phyloP scores from a whole-genome alignment of 92 coral and sea anemone species.

The Parazoanthus atlanticus region DNA sequence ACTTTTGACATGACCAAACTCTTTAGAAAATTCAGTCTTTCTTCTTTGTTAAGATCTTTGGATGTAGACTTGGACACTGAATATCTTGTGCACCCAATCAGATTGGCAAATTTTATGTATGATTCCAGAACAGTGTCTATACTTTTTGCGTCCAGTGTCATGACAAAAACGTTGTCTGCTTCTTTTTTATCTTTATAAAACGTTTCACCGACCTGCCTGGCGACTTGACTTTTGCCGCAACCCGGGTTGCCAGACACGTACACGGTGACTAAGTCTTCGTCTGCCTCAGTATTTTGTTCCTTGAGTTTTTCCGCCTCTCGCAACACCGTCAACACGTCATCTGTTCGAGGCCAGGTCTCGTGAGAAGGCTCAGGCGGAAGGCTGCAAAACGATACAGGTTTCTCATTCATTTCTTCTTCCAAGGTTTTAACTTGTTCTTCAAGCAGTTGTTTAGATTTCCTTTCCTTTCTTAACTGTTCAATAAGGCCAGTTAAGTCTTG shows the following conservation, averaged over 20 bases:
- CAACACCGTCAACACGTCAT: no score
- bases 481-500: background rate
- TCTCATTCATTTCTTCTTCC: constrained; percentile 40
- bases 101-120: constrained; percentile 37
- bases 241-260: constrained; percentile 52
- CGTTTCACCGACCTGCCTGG: constrained; percentile 26
- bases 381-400: constrained; percentile 32
- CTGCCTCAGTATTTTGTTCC: background rate
- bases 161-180: constrained; percentile 34
- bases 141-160: constrained; percentile 53
- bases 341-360: no score
- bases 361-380: constrained; percentile 48
- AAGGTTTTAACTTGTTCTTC: constrained; percentile 20
- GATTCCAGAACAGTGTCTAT: constrained; percentile 44
- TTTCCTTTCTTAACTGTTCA: background rate
- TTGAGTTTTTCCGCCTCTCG: background rate
- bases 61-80: background rate
- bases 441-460: background rate
- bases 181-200: constrained; percentile 14
- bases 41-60: constrained; percentile 9
- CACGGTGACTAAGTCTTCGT: constrained; percentile 21
- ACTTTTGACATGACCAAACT: constrained; percentile 31
- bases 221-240: background rate
- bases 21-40: constrained; percentile 40
- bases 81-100: constrained; percentile 38